Evolutionary conservation across 2,113 vertebrate genomes (phyloP), one percentile per base, ranked within the genome.

Genomic region (Heptranchias perlo): DNA sequence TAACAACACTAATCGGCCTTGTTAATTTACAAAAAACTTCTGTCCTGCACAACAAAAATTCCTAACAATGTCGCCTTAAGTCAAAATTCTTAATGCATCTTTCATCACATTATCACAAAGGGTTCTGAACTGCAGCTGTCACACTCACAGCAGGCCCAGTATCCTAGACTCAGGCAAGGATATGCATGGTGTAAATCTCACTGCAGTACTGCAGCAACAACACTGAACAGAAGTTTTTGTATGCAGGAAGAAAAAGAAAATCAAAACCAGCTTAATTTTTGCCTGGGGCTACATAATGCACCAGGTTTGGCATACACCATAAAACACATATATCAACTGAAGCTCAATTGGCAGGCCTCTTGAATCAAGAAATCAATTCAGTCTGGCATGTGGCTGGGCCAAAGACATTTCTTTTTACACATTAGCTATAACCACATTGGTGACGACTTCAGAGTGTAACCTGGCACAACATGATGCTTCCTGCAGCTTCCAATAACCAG

Each of bases 391-490:
- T 28, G 10, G 23, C 25, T 47, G 25, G 49, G 35, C 54, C 31
- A 94, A 16, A 93, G 39, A 11, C 61, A 65, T 94, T 97, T n/a
- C n/a, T n/a, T 98, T 97, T 97, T 97, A 97, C 97, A 97, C 96
- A 82, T 96, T 97, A 97, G 97, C 97, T 97, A 97, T 96, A 97
- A 97, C 97, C 96, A 89, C 28, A 96, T 97, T 97, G 97, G 97
- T 97, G 97, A 97, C 97, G 97, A 97, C 97, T 97, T 97, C 97
- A 96, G 96, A 97, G 97, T 97, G 97, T 97, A 97, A 97, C 97
- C 97, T 98, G 98, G 98, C 97, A 97, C 96, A 97, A 96, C 95
- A 96, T 97, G 97, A 97, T 97, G 96, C 97, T 97, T 97, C 97
- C 97, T 97, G 97, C 97, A 97, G 97, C 97, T 97, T 97, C 69